A percentile compares a stretch with the other conserved stretches of the same genome.
These are phyloP conservation scores for Leptogaster cylindrica DNA, from an alignment of 2,888 invertebrate genomes.

Conservation along the genomic window DNA sequence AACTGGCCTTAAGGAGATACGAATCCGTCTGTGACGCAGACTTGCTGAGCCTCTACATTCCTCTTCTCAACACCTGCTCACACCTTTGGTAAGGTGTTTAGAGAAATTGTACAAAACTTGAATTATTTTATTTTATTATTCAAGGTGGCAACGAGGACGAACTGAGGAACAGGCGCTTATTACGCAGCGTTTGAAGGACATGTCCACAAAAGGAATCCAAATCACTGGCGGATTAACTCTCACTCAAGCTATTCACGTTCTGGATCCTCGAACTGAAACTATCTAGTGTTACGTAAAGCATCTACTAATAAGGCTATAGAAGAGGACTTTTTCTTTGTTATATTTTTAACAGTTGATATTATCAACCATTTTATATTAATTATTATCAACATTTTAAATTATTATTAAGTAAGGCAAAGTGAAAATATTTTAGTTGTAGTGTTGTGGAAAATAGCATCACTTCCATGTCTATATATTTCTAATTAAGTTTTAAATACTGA, in stretches of 20 bases:
- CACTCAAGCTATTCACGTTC: slow-evolving; percentile 69
- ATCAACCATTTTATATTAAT: neutral
- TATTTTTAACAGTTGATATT: neutral
- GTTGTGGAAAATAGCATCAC: too few species aligned
- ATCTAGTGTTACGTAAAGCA: slow-evolving; percentile 50
- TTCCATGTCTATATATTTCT: too few species aligned
- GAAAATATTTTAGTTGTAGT: too few species aligned
- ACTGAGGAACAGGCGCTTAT: slow-evolving; percentile 70
- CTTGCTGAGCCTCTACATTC: slow-evolving; percentile 71
- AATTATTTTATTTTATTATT: neutral
- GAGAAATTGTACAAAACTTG: neutral
- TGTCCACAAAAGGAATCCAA: slow-evolving; percentile 72
- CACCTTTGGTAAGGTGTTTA: slow-evolving; percentile 66
- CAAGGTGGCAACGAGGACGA: slow-evolving; percentile 67
- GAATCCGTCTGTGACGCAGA: slow-evolving; percentile 77
- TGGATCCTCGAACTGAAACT: slow-evolving; percentile 63
- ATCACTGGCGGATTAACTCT: slow-evolving; percentile 67
- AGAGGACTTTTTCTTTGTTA: neutral
- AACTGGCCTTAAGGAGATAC: slow-evolving; percentile 72
- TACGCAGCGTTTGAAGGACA: slow-evolving; percentile 67
- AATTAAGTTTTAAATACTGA: too few species aligned
- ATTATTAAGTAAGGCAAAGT: too few species aligned
- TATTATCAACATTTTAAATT: too few species aligned
- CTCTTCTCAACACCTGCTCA: slow-evolving; percentile 71
- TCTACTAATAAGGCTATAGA: neutral